Base-by-base conservation (phyloP, 1,140 invertebrate species). In the Heliconius nattereri region DNA sequence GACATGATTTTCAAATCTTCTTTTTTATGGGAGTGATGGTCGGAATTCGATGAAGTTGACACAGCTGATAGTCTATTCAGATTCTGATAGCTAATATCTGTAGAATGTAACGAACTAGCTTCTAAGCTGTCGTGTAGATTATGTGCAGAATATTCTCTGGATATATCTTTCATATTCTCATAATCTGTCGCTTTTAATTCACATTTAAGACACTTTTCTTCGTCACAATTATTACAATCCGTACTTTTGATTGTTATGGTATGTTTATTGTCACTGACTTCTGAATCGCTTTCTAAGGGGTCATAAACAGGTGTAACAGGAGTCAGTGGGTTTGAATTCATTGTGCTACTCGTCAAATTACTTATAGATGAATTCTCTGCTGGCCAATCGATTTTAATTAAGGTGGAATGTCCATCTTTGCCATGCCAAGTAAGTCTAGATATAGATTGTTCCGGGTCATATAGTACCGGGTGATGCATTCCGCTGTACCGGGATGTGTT, bases 81-180 rank as follows among this genome's bases (percentile, higher is more conserved):
- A 83, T 94, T 94, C 45, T 95, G 93, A 81, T 95, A 95, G 79
- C 92, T 94, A 8, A 94, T 90, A 75, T 95, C 91, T 2, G 87
- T 87, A 0, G 93, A 93, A 73, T 93, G 91, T 7, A 90, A 76
- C 0, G 92, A 87, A 80, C 90, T 91, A 2, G 85, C 84, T 76
- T 92, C 91, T 9, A 89, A 74, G 35, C 90, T 91, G 60, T 91
- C 89, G n/a, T 87, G 86, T 40, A 86, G 37, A 60, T 91, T 86
- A 23, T 79, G 81, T 45, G 89, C 85, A 2, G 81, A 79, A 13
- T 85, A 82, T 76, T 88, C 83, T n/a, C 84, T 71, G 1, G 66
- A 80, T 23, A 86, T 45, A 70, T 85, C 82, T 54, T 85, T 87
- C 35, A 90, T 75, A 76, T 88, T 87, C 75, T 91, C 91, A 49